Evolutionary conservation across 2,888 invertebrate genomes (phyloP).

Genomic region (Panzeria rudis): DNA sequence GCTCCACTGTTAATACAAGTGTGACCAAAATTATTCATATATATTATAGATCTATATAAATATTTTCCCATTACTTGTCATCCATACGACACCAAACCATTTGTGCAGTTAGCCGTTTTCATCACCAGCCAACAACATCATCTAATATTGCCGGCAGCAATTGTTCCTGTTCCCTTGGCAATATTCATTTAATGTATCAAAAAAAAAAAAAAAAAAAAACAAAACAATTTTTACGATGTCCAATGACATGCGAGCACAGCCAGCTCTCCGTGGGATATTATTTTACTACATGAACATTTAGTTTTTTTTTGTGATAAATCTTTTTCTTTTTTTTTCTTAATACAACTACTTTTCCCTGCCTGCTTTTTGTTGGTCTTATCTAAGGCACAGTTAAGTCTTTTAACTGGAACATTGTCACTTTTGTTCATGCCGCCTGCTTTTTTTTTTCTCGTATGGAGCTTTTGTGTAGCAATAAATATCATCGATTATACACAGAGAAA

Average conservation of each 20-base stretch:
- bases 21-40: not conserved
- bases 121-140: constrained; percentile 18
- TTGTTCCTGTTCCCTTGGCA: not conserved
- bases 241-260: constrained; percentile 39
- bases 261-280: constrained; percentile 61
- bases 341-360: not conserved
- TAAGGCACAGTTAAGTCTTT: constrained; percentile 42
- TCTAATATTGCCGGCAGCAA: constrained; percentile 21
- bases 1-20: not conserved
- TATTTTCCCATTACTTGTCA: not conserved
- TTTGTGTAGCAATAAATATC: constrained; percentile 4
- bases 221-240: constrained; percentile 33
- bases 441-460: not conserved
- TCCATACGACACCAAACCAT: constrained; percentile 7
- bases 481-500: constrained; percentile 11
- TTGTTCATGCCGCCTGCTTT: not conserved
- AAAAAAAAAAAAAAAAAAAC: constrained; percentile 4
- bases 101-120: not conserved
- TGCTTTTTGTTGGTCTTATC: constrained; percentile 4
- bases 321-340: constrained; percentile 7
- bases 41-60: not conserved
- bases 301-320: constrained; percentile 44
- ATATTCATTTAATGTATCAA: constrained; percentile 16
- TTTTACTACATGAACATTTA: constrained; percentile 50
- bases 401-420: constrained; percentile 36